Evolutionary conservation across 2,113 vertebrate genomes (phyloP).

Genomic region (Thomomys bottae): DNA sequence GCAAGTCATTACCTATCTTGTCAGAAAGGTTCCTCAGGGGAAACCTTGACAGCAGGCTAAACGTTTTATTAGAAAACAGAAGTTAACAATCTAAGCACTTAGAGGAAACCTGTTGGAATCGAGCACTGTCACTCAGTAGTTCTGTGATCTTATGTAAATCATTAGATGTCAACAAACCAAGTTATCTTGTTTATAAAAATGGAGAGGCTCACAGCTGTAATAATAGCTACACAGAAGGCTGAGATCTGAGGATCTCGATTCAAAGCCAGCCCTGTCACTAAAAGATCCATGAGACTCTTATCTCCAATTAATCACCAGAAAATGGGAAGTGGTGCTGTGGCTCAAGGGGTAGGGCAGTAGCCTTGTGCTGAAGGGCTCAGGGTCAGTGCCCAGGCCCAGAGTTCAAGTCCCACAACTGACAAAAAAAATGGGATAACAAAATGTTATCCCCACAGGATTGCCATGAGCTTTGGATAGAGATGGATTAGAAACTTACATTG

Average conservation of each 20-base stretch:
- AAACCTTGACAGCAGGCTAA: not conserved
- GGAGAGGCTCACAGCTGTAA: too few relatives aligned
- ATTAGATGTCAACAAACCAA: not conserved
- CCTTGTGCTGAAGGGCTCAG: too few relatives aligned
- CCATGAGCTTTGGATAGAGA: not conserved
- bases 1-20: slow-evolving; percentile 23
- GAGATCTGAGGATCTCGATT: too few relatives aligned
- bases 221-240: too few relatives aligned
- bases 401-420: too few relatives aligned
- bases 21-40: not conserved
- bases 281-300: too few relatives aligned
- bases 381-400: too few relatives aligned
- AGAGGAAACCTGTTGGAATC: not conserved
- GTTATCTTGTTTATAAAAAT: not conserved
- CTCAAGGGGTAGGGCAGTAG: too few relatives aligned
- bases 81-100: not conserved
- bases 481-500: not conserved
- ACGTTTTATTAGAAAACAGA: slow-evolving; percentile 23
- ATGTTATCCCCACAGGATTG: not conserved
- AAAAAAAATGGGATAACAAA: not conserved
- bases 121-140: not conserved
- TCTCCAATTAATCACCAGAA: too few relatives aligned
- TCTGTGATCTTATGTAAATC: not conserved
- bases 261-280: too few relatives aligned
- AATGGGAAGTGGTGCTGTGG: too few relatives aligned